phyloP scores from a whole-genome alignment of 2,113 vertebrate genomes.

The Callipepla californica region DNA sequence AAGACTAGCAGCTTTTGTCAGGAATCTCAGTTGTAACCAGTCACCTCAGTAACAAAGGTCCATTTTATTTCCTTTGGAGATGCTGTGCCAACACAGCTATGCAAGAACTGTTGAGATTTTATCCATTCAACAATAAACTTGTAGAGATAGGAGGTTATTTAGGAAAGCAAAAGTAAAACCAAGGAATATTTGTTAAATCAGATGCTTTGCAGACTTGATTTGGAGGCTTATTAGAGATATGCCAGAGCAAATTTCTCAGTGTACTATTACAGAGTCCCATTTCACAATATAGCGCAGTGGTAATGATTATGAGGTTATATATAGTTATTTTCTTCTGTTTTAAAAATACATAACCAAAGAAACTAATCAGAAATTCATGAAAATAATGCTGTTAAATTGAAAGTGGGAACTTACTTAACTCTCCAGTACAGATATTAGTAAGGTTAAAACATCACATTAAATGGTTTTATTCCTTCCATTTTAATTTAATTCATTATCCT shows the following conservation, averaged over 20 bases:
- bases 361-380: background rate
- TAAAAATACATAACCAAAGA: background rate
- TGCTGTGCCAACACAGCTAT: background rate
- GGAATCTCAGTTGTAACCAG: background rate
- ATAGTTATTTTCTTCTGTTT: background rate
- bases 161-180: conserved; percentile 34
- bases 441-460: background rate
- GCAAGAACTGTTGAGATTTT: conserved; percentile 15
- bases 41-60: conserved; percentile 32
- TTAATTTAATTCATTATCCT: background rate
- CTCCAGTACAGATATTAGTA: background rate
- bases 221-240: background rate
- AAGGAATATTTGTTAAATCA: background rate
- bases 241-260: too few species aligned
- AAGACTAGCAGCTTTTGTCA: conserved; percentile 6
- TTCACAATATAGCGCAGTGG: background rate
- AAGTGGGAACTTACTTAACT: background rate
- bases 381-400: background rate
- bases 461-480: background rate
- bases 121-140: conserved; percentile 9
- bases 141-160: conserved; percentile 36
- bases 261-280: background rate
- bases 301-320: background rate
- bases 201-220: conserved; percentile 29
- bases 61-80: conserved; percentile 15